phyloP scores from a whole-genome alignment of 2,797 vertebrate genomes.

The Pseudochirops cupreus region DNA sequence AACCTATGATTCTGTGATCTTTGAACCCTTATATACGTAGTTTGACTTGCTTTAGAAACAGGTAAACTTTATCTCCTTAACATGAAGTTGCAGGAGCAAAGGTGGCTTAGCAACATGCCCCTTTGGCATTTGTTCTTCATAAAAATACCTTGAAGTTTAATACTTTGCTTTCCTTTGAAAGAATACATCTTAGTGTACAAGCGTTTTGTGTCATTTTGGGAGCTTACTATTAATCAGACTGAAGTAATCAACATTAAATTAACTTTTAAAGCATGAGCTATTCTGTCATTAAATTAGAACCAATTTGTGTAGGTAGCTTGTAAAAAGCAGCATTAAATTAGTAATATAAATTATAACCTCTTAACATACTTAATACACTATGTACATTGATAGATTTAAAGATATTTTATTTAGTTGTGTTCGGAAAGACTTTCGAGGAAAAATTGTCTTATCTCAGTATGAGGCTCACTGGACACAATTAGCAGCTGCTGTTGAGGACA shows the following conservation, averaged over 20 bases:
- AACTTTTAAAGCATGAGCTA: neutral
- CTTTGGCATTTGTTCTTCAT: conserved; percentile 43
- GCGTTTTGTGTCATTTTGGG: neutral
- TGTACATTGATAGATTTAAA: conserved; percentile 14
- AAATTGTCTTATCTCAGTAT: conserved; percentile 5
- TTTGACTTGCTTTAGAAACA: neutral
- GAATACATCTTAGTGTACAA: conserved; percentile 5
- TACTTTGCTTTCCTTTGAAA: conserved; percentile 49
- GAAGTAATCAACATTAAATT: neutral
- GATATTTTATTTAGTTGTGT: conserved; percentile 43
- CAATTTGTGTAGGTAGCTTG: neutral
- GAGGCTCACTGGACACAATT: neutral
- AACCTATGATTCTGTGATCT: neutral
- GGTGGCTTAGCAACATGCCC: neutral
- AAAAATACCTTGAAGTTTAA: conserved; percentile 33
- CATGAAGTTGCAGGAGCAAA: conserved; percentile 37
- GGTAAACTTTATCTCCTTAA: conserved; percentile 18
- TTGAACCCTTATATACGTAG: neutral
- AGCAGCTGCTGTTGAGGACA: neutral
- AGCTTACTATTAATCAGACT: neutral
- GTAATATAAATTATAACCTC: neutral
- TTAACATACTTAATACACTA: conserved; percentile 50
- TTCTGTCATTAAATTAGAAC: neutral
- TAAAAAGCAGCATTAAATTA: neutral
- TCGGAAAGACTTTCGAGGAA: conserved; percentile 36